These are phyloP conservation scores for Sebastes cheni DNA, from an alignment of 2,797 vertebrate species.

Conservation along the genomic window DNA sequence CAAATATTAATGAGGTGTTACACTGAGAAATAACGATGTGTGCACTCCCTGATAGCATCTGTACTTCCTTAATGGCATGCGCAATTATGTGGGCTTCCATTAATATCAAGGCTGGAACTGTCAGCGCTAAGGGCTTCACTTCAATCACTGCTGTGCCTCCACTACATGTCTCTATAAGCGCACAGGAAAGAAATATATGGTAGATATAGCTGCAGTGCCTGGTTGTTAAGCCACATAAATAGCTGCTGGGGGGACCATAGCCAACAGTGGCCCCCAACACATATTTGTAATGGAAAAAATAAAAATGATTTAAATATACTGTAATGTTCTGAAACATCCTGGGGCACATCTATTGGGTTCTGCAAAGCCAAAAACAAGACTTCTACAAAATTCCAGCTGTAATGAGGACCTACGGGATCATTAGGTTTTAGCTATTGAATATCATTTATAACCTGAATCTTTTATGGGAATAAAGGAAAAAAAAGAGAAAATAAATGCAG, in stretches of 20 bases:
- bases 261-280: constrained; percentile 20
- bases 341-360: constrained; percentile 19
- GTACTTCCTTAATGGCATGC: constrained; percentile 88
- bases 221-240: constrained; percentile 54
- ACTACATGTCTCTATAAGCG: constrained; percentile 32
- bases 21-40: constrained; percentile 82
- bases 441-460: not conserved
- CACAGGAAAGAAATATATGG: constrained; percentile 45
- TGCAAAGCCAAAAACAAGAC: constrained; percentile 10
- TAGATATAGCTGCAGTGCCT: constrained; percentile 40
- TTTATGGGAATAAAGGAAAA: not conserved
- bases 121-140: constrained; percentile 70
- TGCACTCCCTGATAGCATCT: constrained; percentile 86
- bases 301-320: constrained; percentile 56
- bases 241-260: constrained; percentile 29
- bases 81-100: constrained; percentile 86
- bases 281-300: constrained; percentile 46
- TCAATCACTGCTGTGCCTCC: constrained; percentile 61
- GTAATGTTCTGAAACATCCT: constrained; percentile 39
- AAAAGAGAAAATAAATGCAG: not conserved
- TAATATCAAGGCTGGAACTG: constrained; percentile 76
- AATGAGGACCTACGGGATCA: constrained; percentile 30
- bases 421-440: constrained; percentile 4
- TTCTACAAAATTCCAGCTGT: constrained; percentile 6
- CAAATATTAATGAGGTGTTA: constrained; percentile 90